These are phyloP conservation scores for Agapostemon virescens DNA, from an alignment of 2,888 invertebrate genomes.

Conservation along the genomic window DNA sequence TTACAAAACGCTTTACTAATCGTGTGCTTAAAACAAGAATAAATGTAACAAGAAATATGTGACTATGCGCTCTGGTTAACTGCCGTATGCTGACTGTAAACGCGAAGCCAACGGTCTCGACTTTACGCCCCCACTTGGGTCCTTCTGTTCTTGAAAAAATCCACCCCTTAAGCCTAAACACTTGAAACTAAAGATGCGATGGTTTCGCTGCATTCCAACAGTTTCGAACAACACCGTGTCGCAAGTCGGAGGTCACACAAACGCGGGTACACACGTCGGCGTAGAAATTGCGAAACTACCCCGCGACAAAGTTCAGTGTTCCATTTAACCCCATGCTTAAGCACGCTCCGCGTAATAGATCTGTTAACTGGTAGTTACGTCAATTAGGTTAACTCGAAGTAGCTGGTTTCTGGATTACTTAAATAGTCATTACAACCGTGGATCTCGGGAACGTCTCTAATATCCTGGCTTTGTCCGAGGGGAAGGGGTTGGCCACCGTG, in stretches of 20 bases:
- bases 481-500: slow-evolving; percentile 16
- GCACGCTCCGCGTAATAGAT: slow-evolving; percentile 63
- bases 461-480: slow-evolving; percentile 41
- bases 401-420: slow-evolving; percentile 69
- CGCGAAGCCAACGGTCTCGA: too few species aligned
- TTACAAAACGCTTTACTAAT: too few species aligned
- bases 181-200: too few species aligned
- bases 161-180: too few species aligned
- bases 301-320: slow-evolving; percentile 44
- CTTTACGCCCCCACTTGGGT: too few species aligned
- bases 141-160: too few species aligned
- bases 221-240: slow-evolving; percentile 11
- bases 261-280: background rate
- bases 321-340: slow-evolving; percentile 56
- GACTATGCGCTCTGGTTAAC: too few species aligned
- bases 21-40: too few species aligned
- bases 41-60: too few species aligned
- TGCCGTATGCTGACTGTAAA: too few species aligned
- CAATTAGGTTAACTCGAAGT: slow-evolving; percentile 70
- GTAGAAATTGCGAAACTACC: slow-evolving; percentile 35
- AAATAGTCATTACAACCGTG: slow-evolving; percentile 61
- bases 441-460: slow-evolving; percentile 55
- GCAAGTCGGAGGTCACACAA: too few species aligned
- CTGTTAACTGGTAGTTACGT: slow-evolving; percentile 70
- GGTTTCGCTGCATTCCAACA: too few species aligned